Percentiles rank a stretch among this genome's conserved stretches.
Conservation (phyloP, 2,888 invertebrate species). For the Blastobasis adustella region DNA sequence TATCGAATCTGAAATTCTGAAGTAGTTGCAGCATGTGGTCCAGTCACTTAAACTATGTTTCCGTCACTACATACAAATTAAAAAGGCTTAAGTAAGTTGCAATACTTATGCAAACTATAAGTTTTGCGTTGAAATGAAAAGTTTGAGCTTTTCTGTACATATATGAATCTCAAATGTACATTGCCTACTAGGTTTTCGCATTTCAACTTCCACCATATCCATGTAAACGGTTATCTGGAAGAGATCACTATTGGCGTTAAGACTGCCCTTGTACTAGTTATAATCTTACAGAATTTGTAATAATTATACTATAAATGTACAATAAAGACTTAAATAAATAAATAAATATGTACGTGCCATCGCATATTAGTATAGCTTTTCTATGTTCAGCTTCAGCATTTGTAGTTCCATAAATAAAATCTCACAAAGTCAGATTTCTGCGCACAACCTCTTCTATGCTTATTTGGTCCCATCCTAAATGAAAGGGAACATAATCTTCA, state of each 20-base stretch:
- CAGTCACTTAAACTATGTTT: slow-evolving; percentile 13
- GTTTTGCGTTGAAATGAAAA: slow-evolving; percentile 7
- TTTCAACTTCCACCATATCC: no score
- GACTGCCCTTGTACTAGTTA: no score
- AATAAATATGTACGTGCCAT: slow-evolving; percentile 1
- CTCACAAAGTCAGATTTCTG: neutral
- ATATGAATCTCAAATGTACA: no score
- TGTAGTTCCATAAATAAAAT: neutral
- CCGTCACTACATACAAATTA: slow-evolving; percentile 12
- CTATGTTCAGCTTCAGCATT: neutral
- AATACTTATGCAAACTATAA: slow-evolving; percentile 14
- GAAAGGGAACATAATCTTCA: neutral
- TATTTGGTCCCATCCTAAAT: neutral
- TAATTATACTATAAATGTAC: no score
- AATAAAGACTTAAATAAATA: no score
- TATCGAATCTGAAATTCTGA: slow-evolving; percentile 1
- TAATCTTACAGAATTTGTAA: no score
- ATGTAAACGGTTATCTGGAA: no score
- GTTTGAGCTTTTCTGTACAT: slow-evolving; percentile 6
- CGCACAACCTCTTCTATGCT: neutral
- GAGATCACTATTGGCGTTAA: no score
- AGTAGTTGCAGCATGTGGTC: slow-evolving; percentile 8
- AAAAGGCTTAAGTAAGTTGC: slow-evolving; percentile 16
- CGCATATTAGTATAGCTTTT: neutral
- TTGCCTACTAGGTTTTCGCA: no score